These are phyloP conservation scores for Eulithis prunata DNA, from an alignment of 2,888 invertebrate genomes.

Conservation along the genomic window DNA sequence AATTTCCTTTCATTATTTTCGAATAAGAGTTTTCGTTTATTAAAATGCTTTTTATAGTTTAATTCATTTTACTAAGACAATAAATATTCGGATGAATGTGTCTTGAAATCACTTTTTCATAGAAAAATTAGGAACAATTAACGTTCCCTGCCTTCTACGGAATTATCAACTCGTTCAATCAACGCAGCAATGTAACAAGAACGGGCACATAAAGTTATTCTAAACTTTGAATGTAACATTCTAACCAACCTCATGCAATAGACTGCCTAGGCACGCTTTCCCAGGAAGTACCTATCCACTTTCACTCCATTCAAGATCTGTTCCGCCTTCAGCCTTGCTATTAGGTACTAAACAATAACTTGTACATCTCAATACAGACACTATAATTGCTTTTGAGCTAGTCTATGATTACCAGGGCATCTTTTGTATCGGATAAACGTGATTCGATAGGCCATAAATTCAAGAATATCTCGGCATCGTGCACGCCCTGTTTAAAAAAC, in stretches of 20 bases:
- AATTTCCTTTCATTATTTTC: too few species aligned
- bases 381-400: constrained; percentile 37
- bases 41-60: too few species aligned
- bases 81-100: too few species aligned
- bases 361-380: constrained; percentile 51
- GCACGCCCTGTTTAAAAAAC: not conserved
- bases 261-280: constrained; percentile 66
- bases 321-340: constrained; percentile 60
- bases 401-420: constrained; percentile 22
- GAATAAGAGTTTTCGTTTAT: too few species aligned
- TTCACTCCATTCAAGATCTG: constrained; percentile 82
- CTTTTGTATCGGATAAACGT: constrained; percentile 1
- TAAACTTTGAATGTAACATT: constrained; percentile 28
- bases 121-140: too few species aligned
- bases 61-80: too few species aligned
- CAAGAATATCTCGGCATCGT: not conserved
- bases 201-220: constrained; percentile 22
- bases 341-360: constrained; percentile 55
- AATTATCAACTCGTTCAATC: too few species aligned
- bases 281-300: constrained; percentile 79
- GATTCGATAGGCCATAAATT: constrained; percentile 1
- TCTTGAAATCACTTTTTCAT: too few species aligned
- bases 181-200: constrained; percentile 1
- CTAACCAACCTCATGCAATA: constrained; percentile 15
- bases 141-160: too few species aligned